Evolutionary conservation across 2,888 invertebrate species (phyloP), one percentile per base, ranked within the genome.

Genomic region (Caenorhabditis doughertyi): DNA sequence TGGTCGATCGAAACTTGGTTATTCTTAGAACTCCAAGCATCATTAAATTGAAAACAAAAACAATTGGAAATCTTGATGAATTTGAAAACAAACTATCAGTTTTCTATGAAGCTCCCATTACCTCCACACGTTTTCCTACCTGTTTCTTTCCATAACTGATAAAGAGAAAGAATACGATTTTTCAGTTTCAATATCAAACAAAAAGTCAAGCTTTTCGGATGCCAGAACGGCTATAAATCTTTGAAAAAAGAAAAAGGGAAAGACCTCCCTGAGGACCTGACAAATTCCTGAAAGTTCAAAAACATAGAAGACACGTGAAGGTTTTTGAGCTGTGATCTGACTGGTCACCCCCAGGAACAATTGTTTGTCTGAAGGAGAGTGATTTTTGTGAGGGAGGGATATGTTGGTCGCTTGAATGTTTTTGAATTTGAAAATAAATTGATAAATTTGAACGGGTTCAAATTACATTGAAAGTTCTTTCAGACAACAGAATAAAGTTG

Each of bases 231-330:
- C 49, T 64, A 47, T 27, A 64, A 64, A 64, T 64, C 47, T 64
- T 44, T 44, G 23, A 27, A 27, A 62, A 62, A 9, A 7, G 32
- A 27, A 60, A 39, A 35, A 13, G 29, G 25, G 27, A 49, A 49
- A 49, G 64, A 64, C 49, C 29, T 64, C 64, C 64, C 64, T 27
- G 32, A 47, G 64, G 64, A 64, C 64, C 64, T 49, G 64, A 47
- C 47, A 47, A 16, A 49, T 64, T 64, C 21, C 32, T 47, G 29
- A 64, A 64, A 64, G 64, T 64, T 64, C 64, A 49, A 64, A 64
- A 64, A 47, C 47, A 64, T 27, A 16, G 44, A 49, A 49, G 64
- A 64, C 64, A 49, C 49, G 64, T 49, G 49, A 18, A 29, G 64
- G 47, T 64, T 32, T 64, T 47, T 64, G 64, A 64, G 64, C 64